Base-by-base conservation (phyloP, 1,140 invertebrate species). In the Mercenaria mercenaria region DNA sequence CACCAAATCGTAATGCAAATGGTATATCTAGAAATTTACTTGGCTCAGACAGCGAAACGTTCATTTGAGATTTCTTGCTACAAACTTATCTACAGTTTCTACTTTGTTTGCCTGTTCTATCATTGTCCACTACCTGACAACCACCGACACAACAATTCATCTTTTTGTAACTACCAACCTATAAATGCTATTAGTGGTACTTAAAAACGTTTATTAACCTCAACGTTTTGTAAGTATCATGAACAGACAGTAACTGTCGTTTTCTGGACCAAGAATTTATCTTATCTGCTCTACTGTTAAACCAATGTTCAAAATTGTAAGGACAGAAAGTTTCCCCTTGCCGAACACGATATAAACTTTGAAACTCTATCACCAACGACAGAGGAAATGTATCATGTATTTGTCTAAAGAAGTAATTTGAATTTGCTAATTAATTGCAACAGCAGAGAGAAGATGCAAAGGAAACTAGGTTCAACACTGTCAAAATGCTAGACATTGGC, bases 151-250 rank as follows among this genome's bases (percentile, higher is more conserved):
- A 29, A 64, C 59, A 64, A 64, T 64, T 29, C n/a, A 64, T 64
- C 59, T 64, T 64, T 29, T 64, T 64, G 59, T 64, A 64, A 64
- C 59, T 64, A 64, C 59, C 8, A 64, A n/a, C 59, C 59, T 26
- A 64, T 64, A 64, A 64, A 64, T 64, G 59, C 59, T 64, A 64
- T 64, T 29, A 64, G 1, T 64, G 59, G 26, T 64, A 64, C 59
- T 64, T 64, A 64, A 29, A 64, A 64, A 64, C 59, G 59, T 64
- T 64, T 64, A 29, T 64, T 64, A 64, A 10, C n/a, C 26, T 64
- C 59, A 29, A 64, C 6, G 59, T 64, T 29, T 64, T 20, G 20
- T 64, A 64, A 29, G n/a, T n/a, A 11, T 29, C 26, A 64, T 29
- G 26, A 64, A 64, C 26, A 64, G 59, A 64, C 59, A 64, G 59